Conservation (phyloP, 2,888 invertebrate species). For the Anoncus sp. region DNA sequence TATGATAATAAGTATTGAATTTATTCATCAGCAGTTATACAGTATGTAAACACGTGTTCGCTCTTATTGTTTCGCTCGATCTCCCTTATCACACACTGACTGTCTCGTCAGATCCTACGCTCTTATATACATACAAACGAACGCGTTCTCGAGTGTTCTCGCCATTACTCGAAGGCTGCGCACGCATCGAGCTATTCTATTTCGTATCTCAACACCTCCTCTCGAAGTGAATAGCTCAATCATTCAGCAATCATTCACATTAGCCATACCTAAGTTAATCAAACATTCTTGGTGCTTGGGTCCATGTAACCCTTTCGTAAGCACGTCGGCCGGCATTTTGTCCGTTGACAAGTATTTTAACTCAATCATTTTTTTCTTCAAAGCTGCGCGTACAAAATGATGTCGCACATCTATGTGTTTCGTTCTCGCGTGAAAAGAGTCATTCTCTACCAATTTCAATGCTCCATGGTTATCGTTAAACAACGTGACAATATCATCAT, state of each 20-base stretch:
- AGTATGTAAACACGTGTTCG: too few relatives aligned
- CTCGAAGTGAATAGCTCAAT: constrained; percentile 5
- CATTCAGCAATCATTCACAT: neutral
- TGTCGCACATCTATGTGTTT: constrained; percentile 11
- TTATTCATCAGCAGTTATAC: too few relatives aligned
- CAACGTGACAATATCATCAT: neutral
- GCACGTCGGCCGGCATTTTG: constrained; percentile 4
- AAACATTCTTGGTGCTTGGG: neutral
- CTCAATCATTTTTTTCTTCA: neutral
- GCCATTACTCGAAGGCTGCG: too few relatives aligned
- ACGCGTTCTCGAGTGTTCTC: too few relatives aligned
- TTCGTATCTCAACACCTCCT: constrained; percentile 12
- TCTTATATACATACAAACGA: too few relatives aligned
- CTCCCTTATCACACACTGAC: too few relatives aligned
- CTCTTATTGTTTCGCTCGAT: too few relatives aligned
- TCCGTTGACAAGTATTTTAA: neutral
- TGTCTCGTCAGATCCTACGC: too few relatives aligned
- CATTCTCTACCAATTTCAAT: neutral
- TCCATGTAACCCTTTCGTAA: neutral
- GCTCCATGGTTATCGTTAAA: constrained; percentile 5
- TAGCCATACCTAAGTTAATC: neutral
- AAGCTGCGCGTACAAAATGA: constrained; percentile 5
- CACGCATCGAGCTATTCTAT: too few relatives aligned
- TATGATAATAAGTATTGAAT: too few relatives aligned
- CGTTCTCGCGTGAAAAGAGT: neutral